A percentile compares a stretch with the other conserved stretches of the same genome.
phyloP scores from a whole-genome alignment of 2,113 vertebrate genomes.

The Trogon melanurus region DNA sequence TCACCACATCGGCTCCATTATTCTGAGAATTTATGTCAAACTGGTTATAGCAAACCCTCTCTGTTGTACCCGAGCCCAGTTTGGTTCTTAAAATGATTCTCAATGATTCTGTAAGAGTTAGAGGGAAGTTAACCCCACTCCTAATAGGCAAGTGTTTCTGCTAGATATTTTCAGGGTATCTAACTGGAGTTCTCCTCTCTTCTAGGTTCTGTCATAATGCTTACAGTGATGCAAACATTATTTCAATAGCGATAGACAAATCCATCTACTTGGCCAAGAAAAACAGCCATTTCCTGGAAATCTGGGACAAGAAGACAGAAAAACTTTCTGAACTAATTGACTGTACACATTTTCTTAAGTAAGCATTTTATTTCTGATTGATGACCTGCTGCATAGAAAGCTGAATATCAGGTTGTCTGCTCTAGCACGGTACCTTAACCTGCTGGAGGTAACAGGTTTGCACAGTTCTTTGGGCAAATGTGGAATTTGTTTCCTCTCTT shows the following conservation, averaged over 20 bases:
- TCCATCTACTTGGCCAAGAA: constrained; percentile 90
- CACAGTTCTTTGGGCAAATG: neutral
- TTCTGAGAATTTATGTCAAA: neutral
- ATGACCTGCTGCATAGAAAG: neutral
- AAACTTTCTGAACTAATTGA: constrained; percentile 88
- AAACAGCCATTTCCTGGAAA: constrained; percentile 86
- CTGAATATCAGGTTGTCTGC: neutral
- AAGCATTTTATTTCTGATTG: constrained; percentile 23
- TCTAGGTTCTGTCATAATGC: constrained; percentile 79
- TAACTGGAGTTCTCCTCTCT: neutral
- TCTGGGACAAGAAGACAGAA: constrained; percentile 93
- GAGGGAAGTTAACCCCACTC: neutral
- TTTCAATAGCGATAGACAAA: constrained; percentile 88
- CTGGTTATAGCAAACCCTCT: neutral
- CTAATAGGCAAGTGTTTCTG: neutral
- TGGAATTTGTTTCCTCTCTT: neutral
- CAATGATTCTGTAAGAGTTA: neutral
- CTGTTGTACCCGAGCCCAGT: neutral
- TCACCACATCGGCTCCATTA: neutral
- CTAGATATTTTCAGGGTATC: neutral
- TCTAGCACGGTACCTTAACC: neutral
- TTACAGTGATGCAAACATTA: constrained; percentile 85
- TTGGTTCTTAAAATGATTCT: neutral
- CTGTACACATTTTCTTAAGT: constrained; percentile 89
- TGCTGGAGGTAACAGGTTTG: neutral